Base-by-base conservation (phyloP, 2,113 vertebrate genomes). In the Arizona elegans region DNA sequence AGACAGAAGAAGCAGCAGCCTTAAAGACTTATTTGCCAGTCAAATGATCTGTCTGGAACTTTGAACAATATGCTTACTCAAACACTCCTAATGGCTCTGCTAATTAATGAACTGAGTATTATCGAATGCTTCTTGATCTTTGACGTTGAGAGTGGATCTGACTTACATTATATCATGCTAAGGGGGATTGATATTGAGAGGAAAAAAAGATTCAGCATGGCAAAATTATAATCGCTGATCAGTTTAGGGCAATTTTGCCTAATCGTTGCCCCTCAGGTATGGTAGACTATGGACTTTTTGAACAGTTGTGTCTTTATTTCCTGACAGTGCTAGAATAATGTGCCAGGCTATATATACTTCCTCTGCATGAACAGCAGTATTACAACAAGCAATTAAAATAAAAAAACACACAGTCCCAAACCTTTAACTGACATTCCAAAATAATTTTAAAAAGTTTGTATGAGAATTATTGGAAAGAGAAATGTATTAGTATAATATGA, bases 101-200 rank as follows among this genome's bases (percentile, higher is more conserved):
- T 94, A 96, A 93, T 92, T 95, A 96, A 89, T 47, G 54, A 52
- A 92, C 95, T 93, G 75, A 86, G 70, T 92, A 93, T 91, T 90
- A 86, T 65, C 89, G 86, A 91, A 92, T 91, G 87, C 56, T 96
- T 95, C 86, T 93, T 88, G 89, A 86, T 94, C n/a, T 92, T 94
- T 94, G 96, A 89, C 75, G 8, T 38, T 56, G 19, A 65, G n/a
- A 26, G 70, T 88, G 52, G 91, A 15, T 85, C 75, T 95, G n/a
- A 95, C 96, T 94, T 94, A 85, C 92, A 96, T 93, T 88, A 91
- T 65, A 94, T 87, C 90, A 87, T 94, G 93, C 90, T 94, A 92
- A 92, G 95, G 96, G 95, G 1, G 92, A 88, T 23, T 93, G 52
- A 92, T 96, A 95, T 56, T 87, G 23, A 8, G 86, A 29, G 6